A percentile compares a stretch with the other conserved stretches of the same genome.
phyloP scores from a whole-genome alignment of 2,888 invertebrate species.

The Drosophila longiperda region DNA sequence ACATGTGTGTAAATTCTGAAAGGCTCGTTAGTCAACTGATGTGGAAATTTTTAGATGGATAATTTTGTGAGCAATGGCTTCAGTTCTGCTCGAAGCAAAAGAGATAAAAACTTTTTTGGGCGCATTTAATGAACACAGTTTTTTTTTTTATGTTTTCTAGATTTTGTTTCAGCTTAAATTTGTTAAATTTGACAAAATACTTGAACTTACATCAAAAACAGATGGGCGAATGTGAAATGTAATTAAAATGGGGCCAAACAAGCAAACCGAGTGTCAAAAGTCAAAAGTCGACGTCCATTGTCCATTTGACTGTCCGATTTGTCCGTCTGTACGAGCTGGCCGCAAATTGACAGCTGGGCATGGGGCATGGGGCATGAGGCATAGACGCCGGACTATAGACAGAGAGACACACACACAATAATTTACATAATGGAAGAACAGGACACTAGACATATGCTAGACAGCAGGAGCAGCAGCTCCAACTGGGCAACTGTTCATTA shows the following conservation, averaged over 20 bases:
- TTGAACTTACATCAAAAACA: conserved; percentile 42
- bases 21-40: conserved; percentile 74
- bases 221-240: conserved; percentile 55
- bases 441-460: conserved; percentile 58
- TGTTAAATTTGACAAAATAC: conserved; percentile 42
- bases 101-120: conserved; percentile 76
- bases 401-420: conserved; percentile 68
- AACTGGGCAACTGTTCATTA: conserved; percentile 68
- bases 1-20: conserved; percentile 26
- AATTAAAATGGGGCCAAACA: conserved; percentile 64
- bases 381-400: conserved; percentile 21
- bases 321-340: conserved; percentile 34
- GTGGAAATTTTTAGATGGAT: conserved; percentile 67
- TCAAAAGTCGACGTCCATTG: conserved; percentile 46
- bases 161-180: conserved; percentile 35
- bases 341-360: conserved; percentile 65
- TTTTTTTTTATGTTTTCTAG: conserved; percentile 13
- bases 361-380: conserved; percentile 1
- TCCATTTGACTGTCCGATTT: conserved; percentile 26
- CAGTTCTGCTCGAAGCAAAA: conserved; percentile 37
- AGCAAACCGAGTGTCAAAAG: conserved; percentile 73
- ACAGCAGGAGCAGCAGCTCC: conserved; percentile 37
- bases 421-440: conserved; percentile 75
- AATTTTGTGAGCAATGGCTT: conserved; percentile 49
- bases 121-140: conserved; percentile 40